Evolutionary conservation across 2,888 invertebrate species (phyloP), one percentile per base, ranked within the genome.

Genomic region (Abrostola triplasia): DNA sequence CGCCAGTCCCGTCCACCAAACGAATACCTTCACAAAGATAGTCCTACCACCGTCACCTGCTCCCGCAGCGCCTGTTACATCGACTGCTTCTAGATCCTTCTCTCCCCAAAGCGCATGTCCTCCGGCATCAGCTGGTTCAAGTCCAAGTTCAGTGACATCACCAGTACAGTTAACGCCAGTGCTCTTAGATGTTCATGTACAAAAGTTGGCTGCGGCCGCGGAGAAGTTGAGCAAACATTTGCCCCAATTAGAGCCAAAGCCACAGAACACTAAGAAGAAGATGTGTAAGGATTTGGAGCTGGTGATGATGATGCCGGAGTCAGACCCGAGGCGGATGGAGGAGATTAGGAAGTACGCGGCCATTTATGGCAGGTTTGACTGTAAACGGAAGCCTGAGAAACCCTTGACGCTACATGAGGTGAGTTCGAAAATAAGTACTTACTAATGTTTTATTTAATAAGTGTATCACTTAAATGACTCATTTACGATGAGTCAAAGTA

Each of bases 281-380:
- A 97, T 98, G 89, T 98, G 98, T 84, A 98, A 98, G 85, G 98
- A 99, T 85, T 93, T 99, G 79, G 98, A 98, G 96, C 95, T 97
- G 89, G 97, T 99, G 75, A 98, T 99, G 95, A 96, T 97, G 80
- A 98, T 99, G 97, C 96, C 97, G 48, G 98, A 98, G 84, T 96
- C 95, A 10, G 98, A 98, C 90, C 98, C 99, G 0, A 94, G 97
- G 66, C 95, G 98, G 83, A 97, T 99, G 97, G 98, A 99, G 75
- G 98, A 98, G 90, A 98, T 99, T 65, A 95, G 99, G 84, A 98
- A 98, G 91, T 99, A 98, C 90, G 98, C 99, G 0, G 99, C 99
- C 40, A 99, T 99, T 80, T 99, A 99, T 87, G 99, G 99, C 5
- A 96, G 99, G 74, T 99, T 99, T 90, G 99, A 99, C 89, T 99